Percentiles rank a stretch among this genome's conserved stretches.
phyloP scores from a whole-genome alignment of 2,888 invertebrate species.

The Corythucha ciliata region DNA sequence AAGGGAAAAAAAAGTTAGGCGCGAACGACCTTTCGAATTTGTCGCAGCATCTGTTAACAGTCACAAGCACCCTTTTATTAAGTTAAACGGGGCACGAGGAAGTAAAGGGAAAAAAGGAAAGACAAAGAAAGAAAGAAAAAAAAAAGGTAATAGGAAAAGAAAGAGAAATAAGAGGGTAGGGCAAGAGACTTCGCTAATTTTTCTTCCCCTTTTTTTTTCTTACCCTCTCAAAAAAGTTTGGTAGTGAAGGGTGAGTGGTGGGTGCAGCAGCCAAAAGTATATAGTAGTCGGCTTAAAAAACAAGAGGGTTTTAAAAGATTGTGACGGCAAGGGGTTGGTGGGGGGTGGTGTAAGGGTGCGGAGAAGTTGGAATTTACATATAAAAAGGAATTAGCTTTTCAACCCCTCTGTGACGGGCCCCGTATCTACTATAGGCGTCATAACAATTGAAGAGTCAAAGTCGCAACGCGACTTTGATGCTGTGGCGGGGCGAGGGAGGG shows the following conservation, averaged over 20 bases:
- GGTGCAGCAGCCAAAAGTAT: no score
- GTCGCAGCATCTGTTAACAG: constrained; percentile 26
- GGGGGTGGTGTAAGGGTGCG: constrained; percentile 1
- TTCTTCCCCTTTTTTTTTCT: no score
- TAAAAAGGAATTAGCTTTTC: constrained; percentile 25
- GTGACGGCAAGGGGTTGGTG: no score
- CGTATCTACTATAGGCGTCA: no score
- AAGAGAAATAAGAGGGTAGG: constrained; percentile 8
- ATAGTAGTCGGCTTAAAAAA: no score
- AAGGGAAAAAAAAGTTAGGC: constrained; percentile 3
- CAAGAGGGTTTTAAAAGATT: constrained; percentile 14
- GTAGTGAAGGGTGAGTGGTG: background rate
- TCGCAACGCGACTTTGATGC: no score
- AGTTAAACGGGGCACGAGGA: constrained; percentile 13
- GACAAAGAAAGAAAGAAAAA: constrained; percentile 13
- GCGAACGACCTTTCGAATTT: constrained; percentile 15
- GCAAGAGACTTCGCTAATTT: no score
- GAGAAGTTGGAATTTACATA: constrained; percentile 25
- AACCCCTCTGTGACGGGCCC: constrained; percentile 10
- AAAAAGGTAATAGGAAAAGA: constrained; percentile 1
- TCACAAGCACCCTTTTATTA: constrained; percentile 24
- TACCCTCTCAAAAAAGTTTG: no score
- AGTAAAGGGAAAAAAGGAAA: constrained; percentile 8
- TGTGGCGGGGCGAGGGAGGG: no score
- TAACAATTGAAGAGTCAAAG: no score